Evolutionary conservation across 2,113 vertebrate genomes (phyloP).

Genomic region (Emydura subglobosa): DNA sequence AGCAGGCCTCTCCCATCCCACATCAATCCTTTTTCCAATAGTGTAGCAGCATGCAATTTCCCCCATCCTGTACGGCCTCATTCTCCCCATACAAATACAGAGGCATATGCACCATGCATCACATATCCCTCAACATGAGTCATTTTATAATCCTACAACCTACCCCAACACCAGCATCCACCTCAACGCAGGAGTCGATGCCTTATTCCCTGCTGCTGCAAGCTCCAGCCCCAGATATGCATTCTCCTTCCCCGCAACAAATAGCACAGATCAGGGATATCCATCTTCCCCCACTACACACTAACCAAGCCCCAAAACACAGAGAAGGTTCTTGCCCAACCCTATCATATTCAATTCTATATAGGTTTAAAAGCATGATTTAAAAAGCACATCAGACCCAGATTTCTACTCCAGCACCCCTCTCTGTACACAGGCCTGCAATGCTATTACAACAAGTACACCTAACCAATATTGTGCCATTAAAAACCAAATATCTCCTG

Average conservation of each 20-base stretch:
- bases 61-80: too few relatives aligned
- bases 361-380: neutral
- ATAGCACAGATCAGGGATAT: neutral
- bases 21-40: neutral
- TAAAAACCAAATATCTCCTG: neutral
- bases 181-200: neutral
- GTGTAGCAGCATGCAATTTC: neutral
- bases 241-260: neutral
- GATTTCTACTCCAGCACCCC: neutral
- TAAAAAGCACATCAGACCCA: neutral
- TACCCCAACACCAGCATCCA: neutral
- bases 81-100: too few relatives aligned
- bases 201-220: neutral
- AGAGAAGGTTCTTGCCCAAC: neutral
- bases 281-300: neutral
- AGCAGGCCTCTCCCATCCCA: neutral
- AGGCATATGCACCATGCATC: neutral
- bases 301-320: neutral
- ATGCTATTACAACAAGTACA: neutral
- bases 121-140: neutral
- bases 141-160: neutral
- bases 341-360: neutral
- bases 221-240: neutral
- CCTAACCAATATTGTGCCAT: neutral
- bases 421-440: neutral